Evolutionary conservation across 2,113 vertebrate genomes (phyloP).

Genomic region (Chaenogobius annularis): DNA sequence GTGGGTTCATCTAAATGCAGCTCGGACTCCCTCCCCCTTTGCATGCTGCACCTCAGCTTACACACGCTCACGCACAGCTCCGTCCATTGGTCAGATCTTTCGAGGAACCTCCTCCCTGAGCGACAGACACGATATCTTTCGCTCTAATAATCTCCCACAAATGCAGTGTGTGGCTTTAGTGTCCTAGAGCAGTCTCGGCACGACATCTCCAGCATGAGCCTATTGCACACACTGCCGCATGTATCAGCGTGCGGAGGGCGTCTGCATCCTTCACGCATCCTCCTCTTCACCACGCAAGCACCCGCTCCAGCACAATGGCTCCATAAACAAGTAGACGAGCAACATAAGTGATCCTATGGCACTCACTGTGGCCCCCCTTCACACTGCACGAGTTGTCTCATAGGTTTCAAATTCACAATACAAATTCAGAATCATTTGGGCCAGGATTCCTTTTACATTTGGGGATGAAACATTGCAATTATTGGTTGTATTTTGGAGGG

Average conservation of each 20-base stretch:
- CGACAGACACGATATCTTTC: conserved; percentile 72
- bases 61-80: conserved; percentile 47
- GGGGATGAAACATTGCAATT: neutral
- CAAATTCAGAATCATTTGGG: neutral
- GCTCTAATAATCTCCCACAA: conserved; percentile 78
- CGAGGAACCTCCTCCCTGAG: conserved; percentile 71
- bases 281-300: neutral
- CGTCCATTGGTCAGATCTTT: conserved; percentile 61
- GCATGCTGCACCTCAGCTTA: conserved; percentile 31
- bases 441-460: neutral
- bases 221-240: conserved; percentile 29
- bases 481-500: neutral
- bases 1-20: conserved; percentile 40
- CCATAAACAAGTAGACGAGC: neutral
- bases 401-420: neutral
- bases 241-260: neutral
- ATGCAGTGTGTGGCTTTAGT: conserved; percentile 63
- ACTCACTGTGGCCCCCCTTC: neutral
- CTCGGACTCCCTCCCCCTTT: conserved; percentile 28
- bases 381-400: neutral
- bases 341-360: neutral
- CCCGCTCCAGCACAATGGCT: neutral
- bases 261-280: neutral
- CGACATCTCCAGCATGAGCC: conserved; percentile 47
- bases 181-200: conserved; percentile 61